phyloP scores from a whole-genome alignment of 2,113 vertebrate species.

The Triplophysa tibetana region DNA sequence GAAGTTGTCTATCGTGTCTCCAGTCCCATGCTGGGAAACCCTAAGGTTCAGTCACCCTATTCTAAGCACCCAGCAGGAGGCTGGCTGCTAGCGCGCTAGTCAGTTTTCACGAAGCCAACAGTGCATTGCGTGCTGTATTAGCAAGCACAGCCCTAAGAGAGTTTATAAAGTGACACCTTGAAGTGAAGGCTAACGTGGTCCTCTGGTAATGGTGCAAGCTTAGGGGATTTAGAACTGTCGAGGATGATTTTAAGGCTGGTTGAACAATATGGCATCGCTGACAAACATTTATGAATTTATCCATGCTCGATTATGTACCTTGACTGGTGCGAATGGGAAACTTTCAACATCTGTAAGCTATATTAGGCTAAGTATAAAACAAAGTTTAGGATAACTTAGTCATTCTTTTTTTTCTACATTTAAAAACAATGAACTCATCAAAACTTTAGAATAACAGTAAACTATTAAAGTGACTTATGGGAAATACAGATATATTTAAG shows the following conservation, averaged over 20 bases:
- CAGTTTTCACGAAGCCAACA: neutral
- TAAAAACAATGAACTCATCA: no score
- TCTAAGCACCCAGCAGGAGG: neutral
- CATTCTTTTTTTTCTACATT: no score
- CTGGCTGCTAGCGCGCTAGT: neutral
- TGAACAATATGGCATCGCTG: neutral
- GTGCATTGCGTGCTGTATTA: constrained; percentile 12
- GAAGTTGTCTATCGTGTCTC: neutral
- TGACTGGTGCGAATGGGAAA: neutral
- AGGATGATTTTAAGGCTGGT: constrained; percentile 2
- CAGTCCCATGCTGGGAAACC: neutral
- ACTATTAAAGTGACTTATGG: no score
- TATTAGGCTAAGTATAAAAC: neutral
- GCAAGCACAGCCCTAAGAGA: neutral
- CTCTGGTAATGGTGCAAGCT: constrained; percentile 12
- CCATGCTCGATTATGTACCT: neutral
- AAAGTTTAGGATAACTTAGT: no score
- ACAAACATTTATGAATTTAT: neutral
- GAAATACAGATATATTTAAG: no score
- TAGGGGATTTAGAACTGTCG: constrained; percentile 1
- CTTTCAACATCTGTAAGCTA: neutral
- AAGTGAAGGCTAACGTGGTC: neutral
- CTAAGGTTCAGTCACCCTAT: constrained; percentile 22
- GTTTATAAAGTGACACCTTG: neutral
- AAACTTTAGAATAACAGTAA: no score